These are phyloP conservation scores for Ferdinandea cuprea DNA, from an alignment of 2,888 invertebrate genomes.

Conservation along the genomic window DNA sequence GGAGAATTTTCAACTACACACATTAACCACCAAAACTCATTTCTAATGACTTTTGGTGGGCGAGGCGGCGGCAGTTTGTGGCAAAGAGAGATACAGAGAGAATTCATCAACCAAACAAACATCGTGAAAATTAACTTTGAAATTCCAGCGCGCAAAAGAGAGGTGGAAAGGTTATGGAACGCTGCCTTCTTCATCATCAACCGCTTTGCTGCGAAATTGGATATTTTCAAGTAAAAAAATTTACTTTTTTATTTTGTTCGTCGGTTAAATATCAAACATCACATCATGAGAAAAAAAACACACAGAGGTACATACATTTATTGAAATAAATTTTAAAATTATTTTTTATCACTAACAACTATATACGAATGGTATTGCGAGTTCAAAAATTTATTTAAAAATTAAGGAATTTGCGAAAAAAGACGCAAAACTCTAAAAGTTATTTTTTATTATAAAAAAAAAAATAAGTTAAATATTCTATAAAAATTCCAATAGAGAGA, in stretches of 20 bases:
- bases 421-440: neutral
- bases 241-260: neutral
- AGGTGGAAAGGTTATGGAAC: constrained; percentile 66
- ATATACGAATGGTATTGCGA: too few relatives aligned
- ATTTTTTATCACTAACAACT: neutral
- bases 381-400: neutral
- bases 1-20: constrained; percentile 21
- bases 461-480: neutral
- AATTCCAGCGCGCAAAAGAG: constrained; percentile 40
- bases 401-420: too few relatives aligned
- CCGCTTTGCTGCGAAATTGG: constrained; percentile 27
- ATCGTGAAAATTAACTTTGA: constrained; percentile 35
- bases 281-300: neutral
- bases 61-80: constrained; percentile 21
- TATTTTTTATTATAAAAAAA: neutral
- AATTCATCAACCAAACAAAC: constrained; percentile 45
- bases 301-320: constrained; percentile 17
- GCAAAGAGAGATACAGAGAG: constrained; percentile 14
- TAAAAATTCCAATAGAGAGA: neutral
- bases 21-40: constrained; percentile 22
- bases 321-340: neutral
- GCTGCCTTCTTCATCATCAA: constrained; percentile 60
- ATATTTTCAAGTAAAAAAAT: constrained; percentile 1
- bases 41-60: constrained; percentile 31
- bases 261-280: constrained; percentile 2